phyloP scores from a whole-genome alignment of 2,888 invertebrate species.

The Agrochola lychnidis region DNA sequence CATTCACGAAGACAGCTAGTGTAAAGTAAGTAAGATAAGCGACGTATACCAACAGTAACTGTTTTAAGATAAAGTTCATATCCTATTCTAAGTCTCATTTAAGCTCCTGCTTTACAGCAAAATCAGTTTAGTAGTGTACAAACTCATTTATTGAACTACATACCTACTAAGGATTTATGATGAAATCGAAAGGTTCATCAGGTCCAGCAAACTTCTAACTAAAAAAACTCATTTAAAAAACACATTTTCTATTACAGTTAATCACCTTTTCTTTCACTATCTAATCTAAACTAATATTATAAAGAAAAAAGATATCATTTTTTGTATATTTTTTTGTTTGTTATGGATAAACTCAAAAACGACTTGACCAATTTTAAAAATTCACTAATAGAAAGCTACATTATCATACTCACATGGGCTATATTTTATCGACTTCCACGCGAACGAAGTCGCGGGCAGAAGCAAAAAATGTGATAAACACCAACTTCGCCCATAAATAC shows the following conservation, averaged over 20 bases:
- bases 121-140: background rate
- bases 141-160: background rate
- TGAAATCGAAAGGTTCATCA: background rate
- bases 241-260: background rate
- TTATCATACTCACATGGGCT: too few relatives aligned
- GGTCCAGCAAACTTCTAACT: too few relatives aligned
- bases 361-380: too few relatives aligned
- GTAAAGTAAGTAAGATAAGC: background rate
- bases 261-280: background rate
- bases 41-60: background rate
- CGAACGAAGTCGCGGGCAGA: too few relatives aligned
- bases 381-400: too few relatives aligned
- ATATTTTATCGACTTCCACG: too few relatives aligned
- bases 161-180: background rate
- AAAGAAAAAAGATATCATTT: too few relatives aligned
- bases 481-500: background rate
- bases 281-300: too few relatives aligned
- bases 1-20: background rate
- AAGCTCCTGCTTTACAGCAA: background rate
- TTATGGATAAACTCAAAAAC: too few relatives aligned
- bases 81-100: background rate
- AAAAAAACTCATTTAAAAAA: too few relatives aligned
- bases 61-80: too few relatives aligned
- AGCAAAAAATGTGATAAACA: constrained; percentile 36
- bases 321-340: too few relatives aligned